These are phyloP conservation scores for Sinopyrophorus schimmeli DNA, from an alignment of 2,888 invertebrate species.

Conservation along the genomic window DNA sequence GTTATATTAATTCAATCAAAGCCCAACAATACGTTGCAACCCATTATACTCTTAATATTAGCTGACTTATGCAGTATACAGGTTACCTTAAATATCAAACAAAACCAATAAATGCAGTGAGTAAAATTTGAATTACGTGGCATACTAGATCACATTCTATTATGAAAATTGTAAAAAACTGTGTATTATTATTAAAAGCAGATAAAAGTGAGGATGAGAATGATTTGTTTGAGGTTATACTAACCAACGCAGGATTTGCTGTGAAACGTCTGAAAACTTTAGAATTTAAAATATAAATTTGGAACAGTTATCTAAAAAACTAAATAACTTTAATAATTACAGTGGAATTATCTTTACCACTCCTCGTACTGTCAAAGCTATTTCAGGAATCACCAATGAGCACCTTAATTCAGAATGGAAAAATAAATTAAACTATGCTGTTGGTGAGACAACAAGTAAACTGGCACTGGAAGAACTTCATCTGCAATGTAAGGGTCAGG, in stretches of 20 bases:
- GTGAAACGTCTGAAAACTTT: conserved; percentile 58
- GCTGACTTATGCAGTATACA: too few relatives aligned
- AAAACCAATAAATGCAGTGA: too few relatives aligned
- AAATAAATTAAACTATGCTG: conserved; percentile 57
- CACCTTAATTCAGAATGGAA: conserved; percentile 48
- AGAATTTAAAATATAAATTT: conserved; percentile 59
- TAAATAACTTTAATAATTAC: conserved; percentile 55
- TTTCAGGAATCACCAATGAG: conserved; percentile 49
- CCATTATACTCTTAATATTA: too few relatives aligned
- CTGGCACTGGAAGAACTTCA: conserved; percentile 54
- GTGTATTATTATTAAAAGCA: conserved; percentile 49
- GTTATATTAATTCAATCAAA: too few relatives aligned
- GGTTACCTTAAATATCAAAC: too few relatives aligned
- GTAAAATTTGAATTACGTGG: neutral
- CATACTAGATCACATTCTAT: neutral
- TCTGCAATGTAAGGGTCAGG: conserved; percentile 58
- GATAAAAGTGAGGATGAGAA: conserved; percentile 43
- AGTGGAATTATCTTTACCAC: conserved; percentile 61
- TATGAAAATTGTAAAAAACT: conserved; percentile 42
- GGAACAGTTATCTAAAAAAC: conserved; percentile 51
- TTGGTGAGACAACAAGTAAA: conserved; percentile 61
- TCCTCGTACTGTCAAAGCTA: conserved; percentile 60
- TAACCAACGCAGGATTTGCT: conserved; percentile 55
- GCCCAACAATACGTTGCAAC: too few relatives aligned
- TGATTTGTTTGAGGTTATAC: conserved; percentile 56